Evolutionary conservation across 1,140 invertebrate genomes (phyloP), one percentile per base, ranked within the genome.

Genomic region (Drosophila azteca): DNA sequence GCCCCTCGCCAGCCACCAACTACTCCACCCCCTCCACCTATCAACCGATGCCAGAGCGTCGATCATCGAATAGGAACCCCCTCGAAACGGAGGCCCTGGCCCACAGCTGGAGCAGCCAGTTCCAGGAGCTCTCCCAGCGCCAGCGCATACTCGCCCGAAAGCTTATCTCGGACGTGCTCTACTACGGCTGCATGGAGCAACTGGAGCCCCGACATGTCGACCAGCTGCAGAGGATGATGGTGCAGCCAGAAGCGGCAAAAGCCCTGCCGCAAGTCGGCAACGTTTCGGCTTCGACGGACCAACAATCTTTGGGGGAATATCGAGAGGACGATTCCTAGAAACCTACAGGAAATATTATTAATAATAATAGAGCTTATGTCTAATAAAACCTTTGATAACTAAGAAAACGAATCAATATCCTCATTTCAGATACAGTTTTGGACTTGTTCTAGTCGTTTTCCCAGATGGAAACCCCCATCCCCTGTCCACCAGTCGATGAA

Each of bases 161-260:
- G 35, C 41, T 79, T 13, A 77, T 79, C 44, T 77, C 73, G 2
- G 76, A 79, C 24, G 53, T 79, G 11, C 44, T 79, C 8, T 79
- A 67, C 31, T 67, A 72, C 26, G 77, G 77, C 20, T 79, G 77
- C 49, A 24, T 73, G 50, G 53, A 64, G 7, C 59, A 77, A 15
- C 43, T 79, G 45, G 17, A 73, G 26, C 58, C 67, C 0, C 35
- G 9, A 1, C 73, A 77, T 20, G 67, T 77, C 0, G 9, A 57
- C 0, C 57, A 73, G 11, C 44, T 79, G 31, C 74, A 79, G 22
- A 24, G 57, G 8, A 26, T 79, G 15, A 51, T 79, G 39, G 20
- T 39, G 20, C 5, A 1, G 11, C 7, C 7, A 29, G 22, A 55
- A 22, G 9, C 24, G 4, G 5, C 22, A 43, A 9, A 45, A 41